These are phyloP conservation scores for Clarias laeviceps DNA, from an alignment of 2,797 vertebrate genomes.

Conservation along the genomic window DNA sequence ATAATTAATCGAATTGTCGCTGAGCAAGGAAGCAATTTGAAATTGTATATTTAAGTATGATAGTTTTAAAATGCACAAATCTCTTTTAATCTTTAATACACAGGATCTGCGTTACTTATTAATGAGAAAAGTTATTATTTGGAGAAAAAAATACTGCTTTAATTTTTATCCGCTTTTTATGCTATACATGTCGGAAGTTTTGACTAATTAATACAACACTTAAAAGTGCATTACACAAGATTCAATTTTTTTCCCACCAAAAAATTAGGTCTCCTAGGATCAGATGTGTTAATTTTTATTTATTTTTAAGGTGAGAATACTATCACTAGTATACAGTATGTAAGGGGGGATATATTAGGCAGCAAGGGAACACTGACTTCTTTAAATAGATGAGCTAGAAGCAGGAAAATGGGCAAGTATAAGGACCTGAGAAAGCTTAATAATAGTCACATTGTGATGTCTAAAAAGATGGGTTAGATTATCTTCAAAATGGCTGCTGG, in stretches of 20 bases:
- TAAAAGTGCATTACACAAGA: not conserved
- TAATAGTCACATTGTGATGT: no score
- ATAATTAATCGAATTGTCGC: not conserved
- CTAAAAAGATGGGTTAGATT: no score
- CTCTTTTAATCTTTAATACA: not conserved
- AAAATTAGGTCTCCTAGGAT: not conserved
- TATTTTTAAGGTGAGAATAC: not conserved
- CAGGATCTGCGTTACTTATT: not conserved
- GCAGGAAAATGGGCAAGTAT: no score
- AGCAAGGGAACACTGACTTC: no score
- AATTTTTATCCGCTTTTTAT: not conserved
- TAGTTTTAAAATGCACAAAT: not conserved
- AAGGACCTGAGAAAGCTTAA: no score
- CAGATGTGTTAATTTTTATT: not conserved
- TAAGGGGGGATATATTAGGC: no score
- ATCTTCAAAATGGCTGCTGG: no score
- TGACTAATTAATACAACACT: not conserved
- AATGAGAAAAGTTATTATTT: not conserved
- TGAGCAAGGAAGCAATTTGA: not conserved
- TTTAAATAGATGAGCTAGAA: no score
- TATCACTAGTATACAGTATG: no score
- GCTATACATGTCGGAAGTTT: not conserved
- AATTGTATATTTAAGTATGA: not conserved
- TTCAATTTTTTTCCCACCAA: not conserved
- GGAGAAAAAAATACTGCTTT: not conserved